phyloP scores from a whole-genome alignment of 2,797 vertebrate species.

The Macropus fuliginosus region DNA sequence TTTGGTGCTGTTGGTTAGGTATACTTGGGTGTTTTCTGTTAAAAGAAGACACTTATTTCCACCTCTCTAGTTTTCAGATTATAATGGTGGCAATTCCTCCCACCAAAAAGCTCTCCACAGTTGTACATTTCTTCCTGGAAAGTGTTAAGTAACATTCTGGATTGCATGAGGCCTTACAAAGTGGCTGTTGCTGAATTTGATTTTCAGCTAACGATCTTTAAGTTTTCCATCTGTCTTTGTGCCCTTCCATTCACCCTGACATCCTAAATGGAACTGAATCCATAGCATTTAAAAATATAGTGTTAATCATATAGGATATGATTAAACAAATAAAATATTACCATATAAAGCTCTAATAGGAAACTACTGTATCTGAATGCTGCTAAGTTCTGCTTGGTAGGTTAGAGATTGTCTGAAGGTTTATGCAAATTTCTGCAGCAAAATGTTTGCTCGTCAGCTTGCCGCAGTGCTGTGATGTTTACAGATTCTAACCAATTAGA shows the following conservation, averaged over 20 bases:
- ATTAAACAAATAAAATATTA: background rate
- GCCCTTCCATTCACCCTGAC: conserved; percentile 14
- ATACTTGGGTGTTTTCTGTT: background rate
- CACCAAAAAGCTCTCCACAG: conserved; percentile 57
- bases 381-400: conserved; percentile 20
- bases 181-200: conserved; percentile 31
- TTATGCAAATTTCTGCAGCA: conserved; percentile 84
- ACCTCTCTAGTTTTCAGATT: conserved; percentile 42
- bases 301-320: conserved; percentile 44
- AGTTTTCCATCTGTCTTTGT: conserved; percentile 52
- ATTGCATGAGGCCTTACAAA: conserved; percentile 55
- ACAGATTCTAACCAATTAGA: conserved; percentile 70
- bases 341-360: conserved; percentile 41
- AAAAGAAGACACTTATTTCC: conserved; percentile 54
- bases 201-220: conserved; percentile 51
- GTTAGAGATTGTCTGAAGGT: conserved; percentile 36
- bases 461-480: conserved; percentile 61
- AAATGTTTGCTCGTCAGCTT: conserved; percentile 68
- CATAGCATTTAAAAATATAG: conserved; percentile 43
- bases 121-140: conserved; percentile 35
- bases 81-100: conserved; percentile 9
- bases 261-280: conserved; percentile 50
- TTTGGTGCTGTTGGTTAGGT: background rate
- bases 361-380: background rate
- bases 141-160: conserved; percentile 27